Evolutionary conservation across 2,113 vertebrate species (phyloP).

Genomic region (Jaculus jaculus): DNA sequence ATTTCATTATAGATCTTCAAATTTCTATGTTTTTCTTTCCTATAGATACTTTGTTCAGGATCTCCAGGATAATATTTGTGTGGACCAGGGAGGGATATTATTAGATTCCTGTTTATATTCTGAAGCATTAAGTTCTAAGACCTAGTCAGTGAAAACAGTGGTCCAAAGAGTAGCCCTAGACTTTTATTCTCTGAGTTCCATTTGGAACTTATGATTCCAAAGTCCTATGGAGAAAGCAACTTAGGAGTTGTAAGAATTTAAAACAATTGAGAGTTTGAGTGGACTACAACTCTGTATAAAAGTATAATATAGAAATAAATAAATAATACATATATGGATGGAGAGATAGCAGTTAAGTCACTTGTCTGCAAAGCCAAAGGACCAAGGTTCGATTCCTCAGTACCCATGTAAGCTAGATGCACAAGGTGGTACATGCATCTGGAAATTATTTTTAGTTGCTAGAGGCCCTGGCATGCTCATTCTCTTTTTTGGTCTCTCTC

Average conservation of each 20-base stretch:
- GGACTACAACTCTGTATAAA: background rate
- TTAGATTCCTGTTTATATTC: slow-evolving; percentile 26
- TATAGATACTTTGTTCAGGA: background rate
- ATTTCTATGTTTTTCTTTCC: background rate
- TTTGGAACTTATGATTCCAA: background rate
- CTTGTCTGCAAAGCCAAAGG: too few species aligned
- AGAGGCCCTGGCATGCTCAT: too few species aligned
- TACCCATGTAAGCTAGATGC: too few species aligned
- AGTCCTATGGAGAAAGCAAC: background rate
- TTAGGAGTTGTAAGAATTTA: background rate
- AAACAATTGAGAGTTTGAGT: slow-evolving; percentile 1
- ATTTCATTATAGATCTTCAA: slow-evolving; percentile 26
- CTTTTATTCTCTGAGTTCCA: slow-evolving; percentile 2
- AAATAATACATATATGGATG: too few species aligned
- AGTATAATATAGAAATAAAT: background rate
- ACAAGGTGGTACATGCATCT: too few species aligned
- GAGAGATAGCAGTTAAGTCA: too few species aligned
- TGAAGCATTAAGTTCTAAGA: background rate
- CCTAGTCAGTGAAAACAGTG: background rate
- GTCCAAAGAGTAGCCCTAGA: background rate
- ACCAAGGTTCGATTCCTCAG: too few species aligned
- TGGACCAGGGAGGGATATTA: background rate
- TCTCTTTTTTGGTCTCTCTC: too few species aligned
- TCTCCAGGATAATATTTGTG: background rate
- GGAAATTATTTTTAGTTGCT: too few species aligned